A percentile compares a stretch with the other conserved stretches of the same genome.
phyloP scores from a whole-genome alignment of 1,140 invertebrate genomes.

The Pseudoatta argentina region DNA sequence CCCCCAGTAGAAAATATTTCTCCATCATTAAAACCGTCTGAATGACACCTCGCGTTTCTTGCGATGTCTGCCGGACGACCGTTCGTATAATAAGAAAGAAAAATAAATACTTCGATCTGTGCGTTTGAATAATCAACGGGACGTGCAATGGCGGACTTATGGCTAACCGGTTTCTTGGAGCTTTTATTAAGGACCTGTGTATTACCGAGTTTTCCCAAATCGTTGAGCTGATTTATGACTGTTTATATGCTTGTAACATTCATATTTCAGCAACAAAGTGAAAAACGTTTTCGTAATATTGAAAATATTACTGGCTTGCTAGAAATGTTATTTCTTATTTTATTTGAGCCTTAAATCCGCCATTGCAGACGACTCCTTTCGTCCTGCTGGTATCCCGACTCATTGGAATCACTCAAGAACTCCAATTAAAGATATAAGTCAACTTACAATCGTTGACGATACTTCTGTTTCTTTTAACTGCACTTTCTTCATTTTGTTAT shows the following conservation, averaged over 20 bases:
- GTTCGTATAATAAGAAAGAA: slow-evolving; percentile 37
- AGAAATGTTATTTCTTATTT: slow-evolving; percentile 22
- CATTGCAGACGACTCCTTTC: slow-evolving; percentile 12
- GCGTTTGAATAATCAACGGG: slow-evolving; percentile 65
- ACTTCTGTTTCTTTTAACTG: slow-evolving; percentile 19
- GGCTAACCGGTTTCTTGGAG: background rate
- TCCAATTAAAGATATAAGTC: slow-evolving; percentile 12
- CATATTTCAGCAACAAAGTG: background rate
- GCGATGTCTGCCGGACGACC: slow-evolving; percentile 13
- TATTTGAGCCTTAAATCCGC: slow-evolving; percentile 20
- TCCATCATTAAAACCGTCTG: slow-evolving; percentile 26
- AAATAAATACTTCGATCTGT: slow-evolving; percentile 58
- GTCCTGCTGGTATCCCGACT: slow-evolving; percentile 3
- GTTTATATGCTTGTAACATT: background rate
- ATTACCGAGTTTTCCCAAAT: background rate
- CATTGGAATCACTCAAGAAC: background rate
- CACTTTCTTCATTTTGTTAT: background rate
- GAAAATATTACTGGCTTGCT: background rate
- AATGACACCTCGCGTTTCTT: slow-evolving; percentile 29
- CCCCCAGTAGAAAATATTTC: slow-evolving; percentile 61
- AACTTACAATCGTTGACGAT: slow-evolving; percentile 18
- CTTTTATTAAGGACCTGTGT: background rate
- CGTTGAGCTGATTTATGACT: background rate
- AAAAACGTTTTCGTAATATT: slow-evolving; percentile 5
- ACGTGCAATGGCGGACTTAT: slow-evolving; percentile 37